A percentile compares a stretch with the other conserved stretches of the same genome.
Evolutionary conservation across 1,140 invertebrate species (phyloP).

Genomic region (Idris sp.): DNA sequence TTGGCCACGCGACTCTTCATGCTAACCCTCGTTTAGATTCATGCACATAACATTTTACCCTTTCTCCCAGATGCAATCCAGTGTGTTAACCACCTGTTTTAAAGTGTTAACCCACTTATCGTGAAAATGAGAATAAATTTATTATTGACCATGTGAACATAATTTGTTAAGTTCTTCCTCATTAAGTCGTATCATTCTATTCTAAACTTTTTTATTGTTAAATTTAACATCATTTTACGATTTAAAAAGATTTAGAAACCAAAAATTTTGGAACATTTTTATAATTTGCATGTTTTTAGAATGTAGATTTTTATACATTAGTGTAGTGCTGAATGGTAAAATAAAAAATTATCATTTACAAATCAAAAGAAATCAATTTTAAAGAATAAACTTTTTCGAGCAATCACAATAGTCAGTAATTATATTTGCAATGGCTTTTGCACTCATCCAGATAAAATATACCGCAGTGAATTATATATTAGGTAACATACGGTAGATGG

Average conservation of each 20-base stretch:
- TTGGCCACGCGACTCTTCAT: conserved; percentile 77
- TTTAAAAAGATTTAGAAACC: no score
- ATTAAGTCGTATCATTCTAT: no score
- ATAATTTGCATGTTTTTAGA: no score
- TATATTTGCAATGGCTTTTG: conserved; percentile 30
- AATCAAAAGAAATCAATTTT: no score
- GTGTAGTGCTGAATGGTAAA: no score
- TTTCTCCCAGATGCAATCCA: conserved; percentile 50
- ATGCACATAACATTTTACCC: conserved; percentile 56
- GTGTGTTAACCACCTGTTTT: conserved; percentile 76
- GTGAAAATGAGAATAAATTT: no score
- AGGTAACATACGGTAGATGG: conserved; percentile 72
- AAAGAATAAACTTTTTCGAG: background rate
- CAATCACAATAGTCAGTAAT: conserved; percentile 9
- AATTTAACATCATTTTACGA: no score
- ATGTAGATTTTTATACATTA: no score
- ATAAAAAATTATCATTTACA: no score
- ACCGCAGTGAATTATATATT: conserved; percentile 54
- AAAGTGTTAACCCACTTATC: conserved; percentile 54
- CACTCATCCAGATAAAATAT: conserved; percentile 34
- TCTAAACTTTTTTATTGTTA: no score
- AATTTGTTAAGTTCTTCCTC: no score
- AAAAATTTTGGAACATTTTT: no score
- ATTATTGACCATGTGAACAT: background rate
- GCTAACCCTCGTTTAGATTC: conserved; percentile 65